Conservation (phyloP, 2,797 vertebrate genomes). For the Phyllotis vaccarum region DNA sequence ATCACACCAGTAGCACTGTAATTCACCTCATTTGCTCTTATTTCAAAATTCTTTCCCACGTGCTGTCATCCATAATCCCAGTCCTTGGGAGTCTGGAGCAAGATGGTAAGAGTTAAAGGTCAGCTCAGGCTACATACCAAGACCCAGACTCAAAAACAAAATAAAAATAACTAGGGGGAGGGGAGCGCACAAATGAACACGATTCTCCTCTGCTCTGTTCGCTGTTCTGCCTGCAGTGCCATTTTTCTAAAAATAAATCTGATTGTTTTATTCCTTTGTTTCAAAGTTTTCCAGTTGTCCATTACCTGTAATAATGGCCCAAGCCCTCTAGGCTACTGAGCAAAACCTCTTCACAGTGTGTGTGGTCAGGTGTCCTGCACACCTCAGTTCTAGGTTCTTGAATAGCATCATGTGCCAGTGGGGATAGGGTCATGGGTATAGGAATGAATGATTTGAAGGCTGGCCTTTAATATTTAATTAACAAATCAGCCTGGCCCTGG, state of each 20-base stretch:
- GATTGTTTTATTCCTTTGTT: neutral
- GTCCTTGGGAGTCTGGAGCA: neutral
- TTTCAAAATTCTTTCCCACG: neutral
- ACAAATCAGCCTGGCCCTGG: neutral
- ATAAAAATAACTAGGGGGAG: neutral
- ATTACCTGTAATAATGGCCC: neutral
- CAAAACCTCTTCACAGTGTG: neutral
- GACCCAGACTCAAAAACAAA: neutral
- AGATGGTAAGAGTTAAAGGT: neutral
- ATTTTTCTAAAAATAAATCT: neutral
- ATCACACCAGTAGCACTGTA: fast-evolving
- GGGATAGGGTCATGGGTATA: neutral
- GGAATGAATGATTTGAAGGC: neutral
- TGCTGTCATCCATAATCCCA: neutral
- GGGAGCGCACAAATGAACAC: neutral
- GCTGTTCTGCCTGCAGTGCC: neutral
- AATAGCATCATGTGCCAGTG: neutral
- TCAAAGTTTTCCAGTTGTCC: neutral
- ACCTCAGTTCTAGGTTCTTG: neutral
- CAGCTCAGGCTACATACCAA: neutral
- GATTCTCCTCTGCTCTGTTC: too few relatives aligned
- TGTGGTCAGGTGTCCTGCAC: neutral
- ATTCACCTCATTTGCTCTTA: neutral
- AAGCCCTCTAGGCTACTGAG: neutral
- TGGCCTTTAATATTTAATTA: neutral